Evolutionary conservation across 2,113 vertebrate genomes (phyloP).

Genomic region (Alexandromys fortis): DNA sequence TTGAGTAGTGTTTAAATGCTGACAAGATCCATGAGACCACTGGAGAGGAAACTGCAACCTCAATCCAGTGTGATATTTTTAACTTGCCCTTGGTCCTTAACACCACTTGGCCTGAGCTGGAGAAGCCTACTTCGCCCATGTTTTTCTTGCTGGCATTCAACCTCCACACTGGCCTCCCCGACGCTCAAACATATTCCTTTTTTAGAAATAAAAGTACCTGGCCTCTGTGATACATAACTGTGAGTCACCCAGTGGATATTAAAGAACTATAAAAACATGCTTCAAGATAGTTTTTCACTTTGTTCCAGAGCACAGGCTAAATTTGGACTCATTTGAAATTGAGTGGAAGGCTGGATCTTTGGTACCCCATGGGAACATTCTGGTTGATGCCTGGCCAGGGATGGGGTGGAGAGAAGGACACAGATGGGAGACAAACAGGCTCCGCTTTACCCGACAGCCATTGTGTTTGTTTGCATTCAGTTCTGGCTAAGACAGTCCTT

Average conservation of each 20-base stretch:
- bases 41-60: slow-evolving; percentile 55
- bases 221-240: slow-evolving; percentile 48
- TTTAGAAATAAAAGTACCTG: slow-evolving; percentile 82
- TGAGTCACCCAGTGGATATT: slow-evolving; percentile 75
- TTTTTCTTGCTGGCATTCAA: slow-evolving; percentile 55
- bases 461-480: neutral
- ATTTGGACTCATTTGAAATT: slow-evolving; percentile 70
- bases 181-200: slow-evolving; percentile 69
- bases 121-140: neutral
- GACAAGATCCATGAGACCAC: slow-evolving; percentile 51
- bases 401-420: neutral
- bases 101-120: slow-evolving; percentile 34
- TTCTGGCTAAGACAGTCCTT: neutral
- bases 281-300: slow-evolving; percentile 59
- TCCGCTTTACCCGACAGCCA: neutral
- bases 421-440: neutral
- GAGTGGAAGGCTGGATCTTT: slow-evolving; percentile 14
- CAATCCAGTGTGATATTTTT: slow-evolving; percentile 49
- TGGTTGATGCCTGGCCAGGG: neutral
- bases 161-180: neutral
- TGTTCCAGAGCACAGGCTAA: slow-evolving; percentile 68
- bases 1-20: slow-evolving; percentile 56
- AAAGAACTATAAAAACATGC: slow-evolving; percentile 74
- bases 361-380: neutral
- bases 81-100: slow-evolving; percentile 29